Base-by-base conservation (phyloP, 2,888 invertebrate genomes). In the Ochropleura plecta region DNA sequence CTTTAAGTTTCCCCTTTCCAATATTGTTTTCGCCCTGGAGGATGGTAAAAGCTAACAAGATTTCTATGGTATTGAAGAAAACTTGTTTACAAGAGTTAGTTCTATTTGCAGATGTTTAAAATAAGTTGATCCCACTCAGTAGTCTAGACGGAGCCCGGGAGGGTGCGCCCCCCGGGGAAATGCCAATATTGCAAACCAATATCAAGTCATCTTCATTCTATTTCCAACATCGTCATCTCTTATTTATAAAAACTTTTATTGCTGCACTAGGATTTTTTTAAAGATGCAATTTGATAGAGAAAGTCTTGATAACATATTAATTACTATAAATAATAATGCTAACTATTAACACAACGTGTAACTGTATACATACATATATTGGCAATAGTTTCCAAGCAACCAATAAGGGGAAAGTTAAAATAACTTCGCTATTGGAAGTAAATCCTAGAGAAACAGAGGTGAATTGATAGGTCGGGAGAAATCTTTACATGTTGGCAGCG, bases 61-160 rank as follows among this genome's bases (percentile, higher is more conserved):
- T 88, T 83, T 85, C 66, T 81, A 81, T 78, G 76, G 71, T 83
- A 82, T 81, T 82, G 82, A 81, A 83, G 88, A 91, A 90, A 90
- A 89, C 87, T 88, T 91, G 90, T 90, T 91, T 89, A 91, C 90
- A 89, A 88, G 87, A 86, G 87, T 86, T 88, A 87, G 85, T 89
- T 81, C 80, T 83, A 83, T 91, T 92, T 90, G 85, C 88, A 89
- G 89, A 93, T 91, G 83, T 88, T 88, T 85, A 88, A 90, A 92
- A 93, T 93, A 92, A 93, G 88, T 91, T 91, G 89, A 91, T 93
- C 90, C 88, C 89, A 88, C 89, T 90, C 83, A 83, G 71, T 90
- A 90, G 96, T 96, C 96, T 95, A 96, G 96, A 95, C 96, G 91
- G 87, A 81, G 86, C 80, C 73, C 76, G 76, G 75, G 90, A 92